Evolutionary conservation across 2,888 invertebrate genomes (phyloP).

Genomic region (Eutolmus rufibarbis): DNA sequence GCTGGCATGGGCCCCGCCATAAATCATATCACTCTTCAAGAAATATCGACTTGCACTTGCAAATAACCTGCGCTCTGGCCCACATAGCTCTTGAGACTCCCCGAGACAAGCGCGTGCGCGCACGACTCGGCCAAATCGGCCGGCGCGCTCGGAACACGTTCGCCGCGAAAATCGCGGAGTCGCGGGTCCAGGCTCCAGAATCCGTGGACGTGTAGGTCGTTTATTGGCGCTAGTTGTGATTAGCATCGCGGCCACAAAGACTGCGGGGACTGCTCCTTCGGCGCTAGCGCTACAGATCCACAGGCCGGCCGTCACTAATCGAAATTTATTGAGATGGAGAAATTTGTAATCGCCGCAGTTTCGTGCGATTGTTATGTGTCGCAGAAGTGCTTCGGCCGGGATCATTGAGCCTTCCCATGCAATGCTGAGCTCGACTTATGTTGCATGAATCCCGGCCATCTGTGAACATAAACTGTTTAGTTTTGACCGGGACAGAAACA

Average conservation of each 20-base stretch:
- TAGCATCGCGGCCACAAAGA: conserved; percentile 26
- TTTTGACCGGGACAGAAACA: neutral
- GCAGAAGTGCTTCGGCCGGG: neutral
- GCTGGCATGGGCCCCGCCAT: neutral
- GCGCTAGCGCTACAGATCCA: conserved; percentile 28
- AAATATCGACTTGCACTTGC: conserved; percentile 38
- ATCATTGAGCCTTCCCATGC: neutral
- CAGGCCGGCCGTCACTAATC: conserved; percentile 7
- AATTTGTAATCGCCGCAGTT: conserved; percentile 23
- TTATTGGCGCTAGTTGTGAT: conserved; percentile 39
- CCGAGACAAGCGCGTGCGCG: neutral
- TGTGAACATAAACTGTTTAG: neutral
- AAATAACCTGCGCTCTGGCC: conserved; percentile 33
- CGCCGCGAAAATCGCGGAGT: neutral
- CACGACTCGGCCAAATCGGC: neutral
- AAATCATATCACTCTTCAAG: conserved; percentile 41
- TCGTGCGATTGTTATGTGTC: conserved; percentile 14
- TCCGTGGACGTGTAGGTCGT: conserved; percentile 17
- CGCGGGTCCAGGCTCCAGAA: neutral
- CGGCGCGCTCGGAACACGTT: neutral
- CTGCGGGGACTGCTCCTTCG: conserved; percentile 7
- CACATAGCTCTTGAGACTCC: neutral
- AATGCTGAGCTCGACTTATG: neutral
- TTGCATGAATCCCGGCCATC: neutral
- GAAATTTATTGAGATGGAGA: conserved; percentile 32